These are phyloP conservation scores for Gallinago media DNA, from an alignment of 2,113 vertebrate species.

Conservation along the genomic window DNA sequence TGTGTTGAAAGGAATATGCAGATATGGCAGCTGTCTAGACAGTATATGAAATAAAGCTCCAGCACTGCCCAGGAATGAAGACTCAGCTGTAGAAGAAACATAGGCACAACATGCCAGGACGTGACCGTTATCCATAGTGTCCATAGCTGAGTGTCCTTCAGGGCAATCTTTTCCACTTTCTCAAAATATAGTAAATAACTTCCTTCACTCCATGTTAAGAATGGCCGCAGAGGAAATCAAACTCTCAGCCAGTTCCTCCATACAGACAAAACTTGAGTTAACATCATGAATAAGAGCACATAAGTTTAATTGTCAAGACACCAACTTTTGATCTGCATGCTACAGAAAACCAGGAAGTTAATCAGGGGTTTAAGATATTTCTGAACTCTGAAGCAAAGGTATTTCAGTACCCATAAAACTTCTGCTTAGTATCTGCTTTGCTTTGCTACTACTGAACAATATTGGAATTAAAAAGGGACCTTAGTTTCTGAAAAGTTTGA, in stretches of 20 bases:
- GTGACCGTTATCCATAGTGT: background rate
- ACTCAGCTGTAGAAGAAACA: background rate
- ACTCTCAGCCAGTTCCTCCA: background rate
- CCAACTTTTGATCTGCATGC: background rate
- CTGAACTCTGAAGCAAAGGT: background rate
- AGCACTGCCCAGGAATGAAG: background rate
- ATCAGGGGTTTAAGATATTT: background rate
- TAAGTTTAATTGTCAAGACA: background rate
- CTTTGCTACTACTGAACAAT: background rate
- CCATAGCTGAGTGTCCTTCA: background rate
- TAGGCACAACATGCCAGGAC: background rate
- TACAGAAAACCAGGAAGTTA: background rate
- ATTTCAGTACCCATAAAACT: background rate
- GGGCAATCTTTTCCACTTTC: background rate
- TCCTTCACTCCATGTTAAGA: background rate
- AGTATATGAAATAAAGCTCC: background rate
- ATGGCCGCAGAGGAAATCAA: background rate
- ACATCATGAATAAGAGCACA: background rate
- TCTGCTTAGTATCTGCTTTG: background rate
- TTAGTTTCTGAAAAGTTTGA: constrained; percentile 5
- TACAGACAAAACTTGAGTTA: background rate
- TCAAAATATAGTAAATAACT: background rate
- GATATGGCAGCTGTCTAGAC: background rate
- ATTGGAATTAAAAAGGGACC: background rate
- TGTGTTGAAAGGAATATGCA: background rate